Evolutionary conservation across 2,113 vertebrate genomes (phyloP).

Genomic region (Oncorhynchus kisutch): DNA sequence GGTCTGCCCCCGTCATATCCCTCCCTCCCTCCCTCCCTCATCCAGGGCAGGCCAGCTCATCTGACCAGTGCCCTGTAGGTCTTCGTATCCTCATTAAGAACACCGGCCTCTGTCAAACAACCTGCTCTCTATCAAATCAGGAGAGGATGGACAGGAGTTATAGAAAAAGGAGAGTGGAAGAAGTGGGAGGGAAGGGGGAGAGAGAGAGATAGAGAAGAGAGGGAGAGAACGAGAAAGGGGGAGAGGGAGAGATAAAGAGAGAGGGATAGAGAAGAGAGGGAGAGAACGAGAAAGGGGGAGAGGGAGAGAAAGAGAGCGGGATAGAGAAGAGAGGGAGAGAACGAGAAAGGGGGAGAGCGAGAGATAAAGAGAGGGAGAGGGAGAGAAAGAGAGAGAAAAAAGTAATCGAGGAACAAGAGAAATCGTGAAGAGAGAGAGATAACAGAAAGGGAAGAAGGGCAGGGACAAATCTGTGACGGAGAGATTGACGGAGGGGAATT

Average conservation of each 20-base stretch:
- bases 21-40: constrained; percentile 11
- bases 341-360: no score
- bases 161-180: neutral
- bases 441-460: neutral
- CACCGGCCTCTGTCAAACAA: constrained; percentile 46
- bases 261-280: neutral
- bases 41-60: constrained; percentile 36
- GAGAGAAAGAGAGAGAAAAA: no score
- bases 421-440: no score
- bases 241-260: no score
- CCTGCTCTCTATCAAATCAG: constrained; percentile 27
- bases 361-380: no score
- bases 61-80: constrained; percentile 46
- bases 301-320: no score
- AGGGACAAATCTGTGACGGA: neutral
- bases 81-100: constrained; percentile 10
- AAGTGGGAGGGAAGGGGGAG: neutral
- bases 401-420: no score
- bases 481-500: no score
- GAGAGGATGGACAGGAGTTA: constrained; percentile 25
- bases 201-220: constrained; percentile 3
- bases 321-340: neutral
- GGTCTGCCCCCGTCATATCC: constrained; percentile 29
- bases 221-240: neutral
- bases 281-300: neutral